Percentiles rank a stretch among this genome's conserved stretches.
phyloP scores from a whole-genome alignment of 2,797 vertebrate genomes.

The Argya squamiceps region DNA sequence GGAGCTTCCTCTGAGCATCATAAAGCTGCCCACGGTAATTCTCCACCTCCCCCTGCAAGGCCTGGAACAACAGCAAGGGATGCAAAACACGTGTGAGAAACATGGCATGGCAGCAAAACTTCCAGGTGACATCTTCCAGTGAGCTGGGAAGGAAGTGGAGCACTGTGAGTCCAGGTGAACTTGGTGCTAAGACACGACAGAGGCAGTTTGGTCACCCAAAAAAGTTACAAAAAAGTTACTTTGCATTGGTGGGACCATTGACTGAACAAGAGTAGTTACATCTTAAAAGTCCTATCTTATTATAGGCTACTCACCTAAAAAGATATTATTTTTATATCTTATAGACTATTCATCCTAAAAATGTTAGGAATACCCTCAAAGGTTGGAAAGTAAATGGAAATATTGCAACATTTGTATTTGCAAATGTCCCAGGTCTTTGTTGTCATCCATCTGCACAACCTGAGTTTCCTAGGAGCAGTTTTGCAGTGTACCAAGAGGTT shows the following conservation, averaged over 20 bases:
- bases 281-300: neutral
- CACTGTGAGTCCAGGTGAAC: neutral
- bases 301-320: neutral
- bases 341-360: neutral
- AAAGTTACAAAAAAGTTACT: rapidly evolving
- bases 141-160: neutral
- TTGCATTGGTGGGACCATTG: neutral
- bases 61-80: conserved; percentile 73
- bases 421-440: neutral
- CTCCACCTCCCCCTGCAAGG: conserved; percentile 85
- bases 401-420: neutral
- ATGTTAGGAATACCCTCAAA: neutral
- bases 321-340: neutral
- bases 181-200: rapidly evolving
- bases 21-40: conserved; percentile 77
- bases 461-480: neutral
- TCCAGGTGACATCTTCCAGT: rapidly evolving
- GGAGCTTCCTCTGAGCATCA: conserved; percentile 82
- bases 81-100: neutral
- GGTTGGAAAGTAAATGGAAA: neutral
- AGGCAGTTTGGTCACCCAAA: neutral
- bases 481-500: neutral
- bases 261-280: rapidly evolving
- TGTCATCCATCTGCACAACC: neutral
- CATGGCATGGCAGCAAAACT: neutral